Evolutionary conservation across 2,113 vertebrate genomes (phyloP).

Genomic region (Chaetodon auriga): DNA sequence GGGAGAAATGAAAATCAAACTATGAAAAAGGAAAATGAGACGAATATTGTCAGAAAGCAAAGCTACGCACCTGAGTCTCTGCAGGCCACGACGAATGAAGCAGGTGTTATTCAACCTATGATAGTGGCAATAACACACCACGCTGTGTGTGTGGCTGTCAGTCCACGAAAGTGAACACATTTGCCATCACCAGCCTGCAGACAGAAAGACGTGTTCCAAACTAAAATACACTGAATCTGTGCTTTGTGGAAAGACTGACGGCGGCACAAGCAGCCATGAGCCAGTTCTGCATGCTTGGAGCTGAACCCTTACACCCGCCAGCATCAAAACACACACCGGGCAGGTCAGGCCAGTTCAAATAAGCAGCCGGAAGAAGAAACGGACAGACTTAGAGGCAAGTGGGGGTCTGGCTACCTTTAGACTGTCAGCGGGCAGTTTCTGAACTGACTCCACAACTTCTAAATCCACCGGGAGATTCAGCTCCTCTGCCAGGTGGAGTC

Average conservation of each 20-base stretch:
- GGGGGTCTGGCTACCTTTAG: constrained; percentile 3
- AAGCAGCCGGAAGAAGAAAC: not conserved
- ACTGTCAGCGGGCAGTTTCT: constrained; percentile 29
- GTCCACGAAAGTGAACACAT: not conserved
- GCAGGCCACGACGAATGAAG: not conserved
- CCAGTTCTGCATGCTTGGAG: not conserved
- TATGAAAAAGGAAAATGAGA: too few species aligned
- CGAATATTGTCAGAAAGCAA: too few species aligned
- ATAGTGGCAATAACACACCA: not conserved
- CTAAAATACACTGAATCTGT: too few species aligned
- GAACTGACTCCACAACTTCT: constrained; percentile 17
- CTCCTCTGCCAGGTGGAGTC: constrained; percentile 11
- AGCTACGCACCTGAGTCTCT: not conserved
- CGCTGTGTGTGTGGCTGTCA: not conserved
- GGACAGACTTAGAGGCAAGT: not conserved
- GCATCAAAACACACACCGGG: constrained; percentile 6
- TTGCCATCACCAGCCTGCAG: not conserved
- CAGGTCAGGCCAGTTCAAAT: constrained; percentile 11
- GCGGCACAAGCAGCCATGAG: too few species aligned
- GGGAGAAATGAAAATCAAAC: too few species aligned
- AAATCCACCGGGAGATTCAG: constrained; percentile 20
- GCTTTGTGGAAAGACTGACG: too few species aligned
- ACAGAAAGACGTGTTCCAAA: too few species aligned
- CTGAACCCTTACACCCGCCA: not conserved
- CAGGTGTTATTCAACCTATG: not conserved